Evolutionary conservation across 92 coral and sea anemone species (phyloP), one percentile per base, ranked within the genome.

Genomic region (Epizoanthus stellaris): DNA sequence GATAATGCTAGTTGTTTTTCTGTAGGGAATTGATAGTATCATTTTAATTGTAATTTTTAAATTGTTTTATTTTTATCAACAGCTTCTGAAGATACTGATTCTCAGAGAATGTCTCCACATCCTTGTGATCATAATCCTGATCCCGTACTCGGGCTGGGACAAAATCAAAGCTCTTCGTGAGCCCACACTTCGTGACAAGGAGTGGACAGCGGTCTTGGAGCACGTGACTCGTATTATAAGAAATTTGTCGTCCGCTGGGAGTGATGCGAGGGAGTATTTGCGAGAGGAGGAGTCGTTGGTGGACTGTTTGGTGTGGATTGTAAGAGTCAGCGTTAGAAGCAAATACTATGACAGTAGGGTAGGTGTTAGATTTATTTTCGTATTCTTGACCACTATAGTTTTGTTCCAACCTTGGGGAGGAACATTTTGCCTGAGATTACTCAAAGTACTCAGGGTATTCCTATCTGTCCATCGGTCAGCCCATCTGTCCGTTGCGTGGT

Each of bases 101-200:
- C 94, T 96, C 20, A 85, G 89, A 45, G 91, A 90, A 5, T 94
- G 99, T 73, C 89, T 96, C 7, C 95, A 92, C 39, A 77, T 96
- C 59, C 90, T 96, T 85, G 99, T 96, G n/a, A 82, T 91, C 49
- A 68, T 93, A 42, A 91, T 94, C 70, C 90, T 96, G 75, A 86
- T 92, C 59, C 87, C 92, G 3, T 93, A 93, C 91, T 96, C 99
- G 21, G 96, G 95, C 52, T 96, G 99, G 99, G 94, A 93, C 89
- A 89, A 89, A 58, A 81, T 89, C 21, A 91, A 88, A 45, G 98
- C 99, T 3, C 93, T 91, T 39, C 85, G 94, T 57, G 95, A 94
- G 72, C 92, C 89, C 79, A 84, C 92, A 73, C 82, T 20, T 10
- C 88, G 87, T 62, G 85, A 85, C 6, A 88, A 65, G 20, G 92